Base-by-base conservation (phyloP, 2,888 invertebrate species). In the Tachina grossa region DNA sequence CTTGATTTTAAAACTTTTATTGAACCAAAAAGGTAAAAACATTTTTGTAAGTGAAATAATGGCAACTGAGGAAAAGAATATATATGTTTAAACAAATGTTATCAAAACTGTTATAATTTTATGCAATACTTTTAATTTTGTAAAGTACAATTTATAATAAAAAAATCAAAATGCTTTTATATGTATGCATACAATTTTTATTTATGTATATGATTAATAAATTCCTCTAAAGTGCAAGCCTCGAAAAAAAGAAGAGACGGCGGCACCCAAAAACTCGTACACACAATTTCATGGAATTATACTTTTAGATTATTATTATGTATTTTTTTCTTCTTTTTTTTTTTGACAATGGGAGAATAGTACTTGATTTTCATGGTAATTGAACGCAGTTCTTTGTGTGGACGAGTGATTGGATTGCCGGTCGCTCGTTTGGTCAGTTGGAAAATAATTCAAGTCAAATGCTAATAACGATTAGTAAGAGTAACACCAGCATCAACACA, bases 401-500 rank as follows among this genome's bases (percentile, higher is more conserved):
- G 59, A 63, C 10, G 71, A 55, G 55, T 55, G 3, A 16, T 63
- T 57, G 51, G 41, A 6, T 16, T 39, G 65, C 10, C 65, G 65
- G 31, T 53, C 63, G 22, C 22, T 22, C 22, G 31, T 31, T 31
- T 31, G 57, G 77, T 69, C 77, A 61, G 59, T 68, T 66, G 68
- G 9, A 16, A 65, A 39, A 47, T 11, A 47, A 16, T 68, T 76
- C 43, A 53, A 71, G 45, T 71, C 19, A 77, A 78, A 80, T 79
- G 72, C 66, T 65, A 81, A 81, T 66, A 74, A 81, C 22, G 80
- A 81, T 68, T 75, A 68, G 68, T 61, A 69, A 41, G 59, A 74
- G 53, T 39, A 53, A 43, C 39, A 61, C 49, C 53, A 76, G 22
- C 63, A 57, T 22, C 55, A 49, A 19, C 39, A 59, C 43, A 65